These are phyloP conservation scores for Littorina saxatilis DNA, from an alignment of 1,140 invertebrate genomes.

Conservation along the genomic window DNA sequence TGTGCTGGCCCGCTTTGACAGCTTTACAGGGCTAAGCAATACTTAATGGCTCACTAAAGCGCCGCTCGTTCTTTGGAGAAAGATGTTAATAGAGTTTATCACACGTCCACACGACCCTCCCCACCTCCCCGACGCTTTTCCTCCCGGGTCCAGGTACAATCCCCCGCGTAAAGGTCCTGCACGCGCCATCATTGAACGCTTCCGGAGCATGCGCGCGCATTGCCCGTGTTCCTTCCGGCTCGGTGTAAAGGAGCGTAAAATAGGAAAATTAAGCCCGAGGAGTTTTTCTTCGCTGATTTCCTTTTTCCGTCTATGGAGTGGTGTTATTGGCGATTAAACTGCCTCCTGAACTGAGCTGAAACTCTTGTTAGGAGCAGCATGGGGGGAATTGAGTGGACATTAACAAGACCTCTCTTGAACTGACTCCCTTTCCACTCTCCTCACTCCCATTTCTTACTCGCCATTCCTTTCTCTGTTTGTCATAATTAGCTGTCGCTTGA, in stretches of 20 bases:
- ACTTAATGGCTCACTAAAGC: no score
- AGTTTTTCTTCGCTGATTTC: conserved; percentile 2
- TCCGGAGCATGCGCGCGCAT: conserved; percentile 7
- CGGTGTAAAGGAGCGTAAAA: conserved; percentile 2
- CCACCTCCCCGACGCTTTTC: background rate
- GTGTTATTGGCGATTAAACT: no score
- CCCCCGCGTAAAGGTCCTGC: background rate
- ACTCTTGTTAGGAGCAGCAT: no score
- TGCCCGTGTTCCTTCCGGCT: background rate
- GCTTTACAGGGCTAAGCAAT: no score
- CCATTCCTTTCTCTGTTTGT: no score
- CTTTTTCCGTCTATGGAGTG: conserved; percentile 12
- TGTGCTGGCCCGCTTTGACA: background rate
- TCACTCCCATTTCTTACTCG: no score
- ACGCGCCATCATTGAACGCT: conserved; percentile 2
- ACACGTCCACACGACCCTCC: background rate
- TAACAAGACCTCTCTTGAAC: no score
- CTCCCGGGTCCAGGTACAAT: background rate
- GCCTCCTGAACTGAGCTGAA: no score
- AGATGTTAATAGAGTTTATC: conserved; percentile 13
- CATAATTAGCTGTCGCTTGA: no score
- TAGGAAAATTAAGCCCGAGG: conserved; percentile 2
- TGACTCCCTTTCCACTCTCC: no score
- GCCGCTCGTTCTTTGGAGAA: background rate
- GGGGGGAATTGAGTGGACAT: no score